phyloP scores from a whole-genome alignment of 2,888 invertebrate species.

The Agrotis segetum region DNA sequence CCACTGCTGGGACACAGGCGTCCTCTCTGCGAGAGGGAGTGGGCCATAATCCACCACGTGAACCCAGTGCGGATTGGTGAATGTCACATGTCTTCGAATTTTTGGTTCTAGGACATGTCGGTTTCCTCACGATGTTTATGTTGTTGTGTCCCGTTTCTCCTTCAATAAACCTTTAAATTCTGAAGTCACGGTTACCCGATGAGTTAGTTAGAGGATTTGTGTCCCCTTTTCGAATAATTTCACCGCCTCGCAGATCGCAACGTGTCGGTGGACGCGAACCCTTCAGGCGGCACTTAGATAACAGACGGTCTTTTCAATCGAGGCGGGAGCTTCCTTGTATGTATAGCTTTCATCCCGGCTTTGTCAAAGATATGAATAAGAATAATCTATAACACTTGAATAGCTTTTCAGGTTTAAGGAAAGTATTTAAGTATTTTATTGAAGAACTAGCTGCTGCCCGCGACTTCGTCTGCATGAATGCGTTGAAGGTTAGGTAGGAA shows the following conservation, averaged over 20 bases:
- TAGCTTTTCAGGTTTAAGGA: conserved; percentile 49
- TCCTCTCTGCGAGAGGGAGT: too few relatives aligned
- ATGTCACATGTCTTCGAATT: too few relatives aligned
- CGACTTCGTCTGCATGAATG: not conserved
- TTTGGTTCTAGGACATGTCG: too few relatives aligned
- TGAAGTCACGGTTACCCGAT: too few relatives aligned
- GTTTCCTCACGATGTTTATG: too few relatives aligned
- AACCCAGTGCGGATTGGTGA: too few relatives aligned
- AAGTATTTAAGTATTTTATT: conserved; percentile 34
- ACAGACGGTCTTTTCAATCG: conserved; percentile 55
- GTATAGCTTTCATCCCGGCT: conserved; percentile 49
- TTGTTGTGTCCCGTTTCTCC: too few relatives aligned
- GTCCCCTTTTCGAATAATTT: not conserved
- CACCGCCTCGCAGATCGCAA: conserved; percentile 4
- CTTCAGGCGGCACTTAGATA: conserved; percentile 55
- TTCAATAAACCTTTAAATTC: too few relatives aligned
- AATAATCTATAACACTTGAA: conserved; percentile 61
- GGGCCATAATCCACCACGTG: too few relatives aligned
- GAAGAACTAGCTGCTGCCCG: not conserved
- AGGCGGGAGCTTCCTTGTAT: conserved; percentile 43
- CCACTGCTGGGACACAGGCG: too few relatives aligned
- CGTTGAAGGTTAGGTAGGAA: too few relatives aligned
- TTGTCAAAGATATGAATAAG: conserved; percentile 58
- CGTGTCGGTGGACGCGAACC: conserved; percentile 15
- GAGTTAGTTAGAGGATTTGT: not conserved